Evolutionary conservation across 2,797 vertebrate genomes (phyloP).

Genomic region (Ambastaia sidthimunki): DNA sequence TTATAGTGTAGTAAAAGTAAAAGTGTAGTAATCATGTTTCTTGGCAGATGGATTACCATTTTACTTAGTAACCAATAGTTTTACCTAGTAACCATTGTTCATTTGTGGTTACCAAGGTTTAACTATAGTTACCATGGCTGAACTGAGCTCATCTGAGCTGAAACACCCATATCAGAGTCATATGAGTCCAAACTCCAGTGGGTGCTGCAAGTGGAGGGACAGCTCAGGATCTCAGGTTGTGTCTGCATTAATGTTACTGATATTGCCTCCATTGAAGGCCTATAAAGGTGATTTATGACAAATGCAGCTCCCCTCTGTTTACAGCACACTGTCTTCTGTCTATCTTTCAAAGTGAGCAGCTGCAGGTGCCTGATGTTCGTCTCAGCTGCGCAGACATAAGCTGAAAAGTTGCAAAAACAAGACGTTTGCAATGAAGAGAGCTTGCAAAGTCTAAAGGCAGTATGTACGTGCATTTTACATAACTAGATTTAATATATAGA

Average conservation of each 20-base stretch:
- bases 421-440: slow-evolving; percentile 37
- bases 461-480: background rate
- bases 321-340: slow-evolving; percentile 94
- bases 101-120: too few relatives aligned
- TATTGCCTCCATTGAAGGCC: slow-evolving; percentile 97
- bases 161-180: background rate
- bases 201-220: slow-evolving; percentile 60
- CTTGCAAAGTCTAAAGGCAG: background rate
- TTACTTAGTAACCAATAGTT: too few relatives aligned
- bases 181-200: background rate
- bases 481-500: background rate
- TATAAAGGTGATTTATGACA: slow-evolving; percentile 99
- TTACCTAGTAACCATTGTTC: too few relatives aligned
- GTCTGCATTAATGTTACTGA: slow-evolving; percentile 92
- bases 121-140: too few relatives aligned
- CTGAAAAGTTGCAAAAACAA: slow-evolving; percentile 60
- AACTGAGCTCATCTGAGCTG: too few relatives aligned
- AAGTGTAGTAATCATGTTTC: too few relatives aligned
- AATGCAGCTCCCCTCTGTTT: slow-evolving; percentile 96
- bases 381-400: slow-evolving; percentile 71
- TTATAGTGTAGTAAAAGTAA: too few relatives aligned
- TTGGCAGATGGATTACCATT: too few relatives aligned
- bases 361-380: slow-evolving; percentile 86
- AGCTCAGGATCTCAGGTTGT: slow-evolving; percentile 86
- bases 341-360: slow-evolving; percentile 92